phyloP scores from a whole-genome alignment of 2,888 invertebrate genomes.

The Polyommatus iphigenia region DNA sequence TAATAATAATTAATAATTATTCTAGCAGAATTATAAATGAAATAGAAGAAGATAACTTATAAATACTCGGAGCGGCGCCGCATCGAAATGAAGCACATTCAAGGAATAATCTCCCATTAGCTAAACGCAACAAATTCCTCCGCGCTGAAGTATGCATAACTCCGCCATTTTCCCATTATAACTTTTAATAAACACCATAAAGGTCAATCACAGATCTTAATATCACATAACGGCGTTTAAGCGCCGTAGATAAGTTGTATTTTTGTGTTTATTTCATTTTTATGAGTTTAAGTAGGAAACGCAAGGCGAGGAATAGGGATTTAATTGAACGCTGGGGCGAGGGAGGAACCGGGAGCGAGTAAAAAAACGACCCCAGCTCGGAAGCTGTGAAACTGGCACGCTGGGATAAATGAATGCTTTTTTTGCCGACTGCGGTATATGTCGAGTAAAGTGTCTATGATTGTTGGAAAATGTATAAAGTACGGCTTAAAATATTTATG shows the following conservation, averaged over 20 bases:
- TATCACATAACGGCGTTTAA: slow-evolving; percentile 44
- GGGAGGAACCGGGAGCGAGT: slow-evolving; percentile 65
- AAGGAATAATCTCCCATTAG: not conserved
- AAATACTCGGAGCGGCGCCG: not conserved
- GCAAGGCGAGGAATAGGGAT: slow-evolving; percentile 74
- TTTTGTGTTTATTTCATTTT: slow-evolving; percentile 74
- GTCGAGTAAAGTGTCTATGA: slow-evolving; percentile 44
- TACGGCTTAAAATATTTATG: not conserved
- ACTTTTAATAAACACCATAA: slow-evolving; percentile 24
- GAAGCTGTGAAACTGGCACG: slow-evolving; percentile 79
- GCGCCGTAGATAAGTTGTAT: slow-evolving; percentile 65
- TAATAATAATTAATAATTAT: not conserved
- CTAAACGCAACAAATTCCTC: not conserved
- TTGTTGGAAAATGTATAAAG: slow-evolving; percentile 28
- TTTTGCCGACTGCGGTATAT: slow-evolving; percentile 66
- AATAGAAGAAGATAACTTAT: not conserved
- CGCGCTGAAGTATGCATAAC: not conserved
- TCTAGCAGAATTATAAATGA: not conserved
- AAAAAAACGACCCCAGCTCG: slow-evolving; percentile 75
- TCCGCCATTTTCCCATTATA: not conserved
- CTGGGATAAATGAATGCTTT: slow-evolving; percentile 77
- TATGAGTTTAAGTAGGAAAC: slow-evolving; percentile 73
- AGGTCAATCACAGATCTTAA: slow-evolving; percentile 29
- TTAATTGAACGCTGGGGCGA: slow-evolving; percentile 74
- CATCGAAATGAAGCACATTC: not conserved